Evolutionary conservation across 2,888 invertebrate species (phyloP).

Genomic region (Drosophila algonquin): DNA sequence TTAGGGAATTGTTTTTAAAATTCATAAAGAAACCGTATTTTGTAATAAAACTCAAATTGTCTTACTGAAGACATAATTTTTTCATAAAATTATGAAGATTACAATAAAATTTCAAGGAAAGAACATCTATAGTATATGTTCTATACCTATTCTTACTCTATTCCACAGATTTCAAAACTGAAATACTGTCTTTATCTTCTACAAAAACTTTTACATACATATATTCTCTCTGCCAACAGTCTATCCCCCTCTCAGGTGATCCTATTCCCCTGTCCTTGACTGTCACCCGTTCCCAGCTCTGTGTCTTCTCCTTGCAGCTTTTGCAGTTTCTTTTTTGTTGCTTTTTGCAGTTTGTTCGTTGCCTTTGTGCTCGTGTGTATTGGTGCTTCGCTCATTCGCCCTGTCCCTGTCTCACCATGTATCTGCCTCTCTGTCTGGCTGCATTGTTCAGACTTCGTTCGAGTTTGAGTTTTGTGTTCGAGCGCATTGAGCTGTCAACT

Average conservation of each 20-base stretch:
- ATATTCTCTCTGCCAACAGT: no score
- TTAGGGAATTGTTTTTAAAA: no score
- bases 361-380: constrained; percentile 39
- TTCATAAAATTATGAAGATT: neutral
- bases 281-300: constrained; percentile 13
- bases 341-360: constrained; percentile 43
- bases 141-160: no score
- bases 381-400: constrained; percentile 20
- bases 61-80: no score
- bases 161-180: neutral
- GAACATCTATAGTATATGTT: no score
- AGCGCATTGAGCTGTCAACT: constrained; percentile 83
- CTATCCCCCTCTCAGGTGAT: no score
- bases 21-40: no score
- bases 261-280: constrained; percentile 10
- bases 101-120: neutral
- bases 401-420: constrained; percentile 38
- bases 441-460: constrained; percentile 15
- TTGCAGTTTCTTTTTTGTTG: constrained; percentile 37
- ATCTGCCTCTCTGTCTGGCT: constrained; percentile 27
- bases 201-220: neutral
- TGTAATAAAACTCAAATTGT: no score
- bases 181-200: neutral
- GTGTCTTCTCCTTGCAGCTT: constrained; percentile 28
- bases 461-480: constrained; percentile 76